phyloP scores from a whole-genome alignment of 37 sponge, comb jelly and placozoan species.

The Eunapius fragilis region DNA sequence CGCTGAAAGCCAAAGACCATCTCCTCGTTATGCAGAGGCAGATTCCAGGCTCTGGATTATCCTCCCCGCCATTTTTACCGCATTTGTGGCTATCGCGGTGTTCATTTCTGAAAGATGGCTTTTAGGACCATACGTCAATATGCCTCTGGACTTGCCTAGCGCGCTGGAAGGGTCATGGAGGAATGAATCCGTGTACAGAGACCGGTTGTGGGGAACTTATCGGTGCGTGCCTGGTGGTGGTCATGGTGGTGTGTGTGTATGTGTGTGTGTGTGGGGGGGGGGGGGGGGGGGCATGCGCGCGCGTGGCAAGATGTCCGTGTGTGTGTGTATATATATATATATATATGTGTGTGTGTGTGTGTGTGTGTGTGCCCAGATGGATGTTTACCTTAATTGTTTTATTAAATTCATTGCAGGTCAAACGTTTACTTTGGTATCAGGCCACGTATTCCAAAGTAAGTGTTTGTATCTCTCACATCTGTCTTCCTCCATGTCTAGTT shows the following conservation, averaged over 20 bases:
- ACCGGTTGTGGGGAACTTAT: constrained; percentile 75
- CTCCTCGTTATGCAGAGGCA: background rate
- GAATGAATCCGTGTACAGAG: constrained; percentile 34
- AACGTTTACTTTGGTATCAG: constrained; percentile 82
- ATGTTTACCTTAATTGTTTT: too few relatives aligned
- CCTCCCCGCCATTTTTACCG: constrained; percentile 13
- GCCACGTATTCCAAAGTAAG: constrained; percentile 72
- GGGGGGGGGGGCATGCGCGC: background rate
- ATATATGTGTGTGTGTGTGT: background rate
- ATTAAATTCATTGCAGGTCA: constrained; percentile 37
- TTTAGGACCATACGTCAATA: constrained; percentile 12
- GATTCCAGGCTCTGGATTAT: constrained; percentile 6
- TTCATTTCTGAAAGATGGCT: constrained; percentile 24
- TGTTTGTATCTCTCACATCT: background rate
- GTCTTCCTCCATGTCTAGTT: too few relatives aligned
- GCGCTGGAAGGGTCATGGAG: constrained; percentile 44
- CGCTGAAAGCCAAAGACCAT: background rate
- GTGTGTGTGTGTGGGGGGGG: background rate
- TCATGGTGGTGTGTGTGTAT: background rate
- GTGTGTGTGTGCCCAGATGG: background rate
- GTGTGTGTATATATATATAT: background rate
- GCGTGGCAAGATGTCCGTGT: background rate
- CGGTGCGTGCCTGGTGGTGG: constrained; percentile 28
- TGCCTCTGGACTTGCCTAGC: constrained; percentile 37
- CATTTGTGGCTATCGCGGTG: constrained; percentile 15